Base-by-base conservation (phyloP, 1,140 invertebrate genomes). In the Drosophila tsacasi region DNA sequence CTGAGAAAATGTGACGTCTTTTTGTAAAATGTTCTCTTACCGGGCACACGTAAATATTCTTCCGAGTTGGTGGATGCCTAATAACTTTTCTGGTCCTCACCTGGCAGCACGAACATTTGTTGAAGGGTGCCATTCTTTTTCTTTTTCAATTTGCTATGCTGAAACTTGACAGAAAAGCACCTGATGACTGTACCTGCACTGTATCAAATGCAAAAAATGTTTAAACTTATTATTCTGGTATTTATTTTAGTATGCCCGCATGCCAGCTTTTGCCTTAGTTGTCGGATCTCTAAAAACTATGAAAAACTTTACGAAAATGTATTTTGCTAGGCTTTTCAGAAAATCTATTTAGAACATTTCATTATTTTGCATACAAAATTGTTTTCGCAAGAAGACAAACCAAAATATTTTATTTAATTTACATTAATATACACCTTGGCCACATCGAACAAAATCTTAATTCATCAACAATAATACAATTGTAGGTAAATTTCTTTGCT, bases 11-110 rank as follows among this genome's bases (percentile, higher is more conserved):
- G 10, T 6, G 1, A 44, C 9, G 7, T 21, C 3, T 6, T 8
- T 54, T 8, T 9, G 19, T 2, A 0, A 0, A 1, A 1, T 27
- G 30, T 23, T 54, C 9, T 10, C 62, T 69, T 69, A 85, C 81
- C 39, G 82, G 82, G 25, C 77, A 84, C 15, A 84, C 19, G 47
- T 84, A 85, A 2, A 71, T 75, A 6, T 58, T 40, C 37, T 74
- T 66, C 2, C 21, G 27, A 21, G 82, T 85, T 0, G 10, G 10
- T 0, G 32, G 49, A 55, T 74, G 61, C 4, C 39, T 66, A 8
- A 69, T 58, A 9, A 84, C 40, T 12, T 78, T 84, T 0, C 81
- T 55, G 5, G 82, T 84, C 30, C 44, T 58, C 0, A 3, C 40
- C 6, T 60, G 23, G 50, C 82, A 84, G 5, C 46, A 23, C 0